Evolutionary conservation across 1,140 invertebrate species (phyloP), one percentile per base, ranked within the genome.

Genomic region (Luehdorfia chinensis): DNA sequence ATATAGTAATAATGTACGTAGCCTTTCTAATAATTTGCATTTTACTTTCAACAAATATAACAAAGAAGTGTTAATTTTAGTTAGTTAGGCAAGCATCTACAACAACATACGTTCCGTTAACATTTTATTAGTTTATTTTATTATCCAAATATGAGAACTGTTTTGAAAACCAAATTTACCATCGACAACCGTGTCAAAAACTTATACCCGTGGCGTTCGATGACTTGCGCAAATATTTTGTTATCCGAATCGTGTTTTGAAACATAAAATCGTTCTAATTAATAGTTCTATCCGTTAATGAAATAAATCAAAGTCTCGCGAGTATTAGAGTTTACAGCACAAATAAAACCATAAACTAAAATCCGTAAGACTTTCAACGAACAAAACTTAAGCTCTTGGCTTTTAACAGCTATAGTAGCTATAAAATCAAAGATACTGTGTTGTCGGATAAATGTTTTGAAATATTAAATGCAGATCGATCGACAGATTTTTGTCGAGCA

Each of bases 291-390:
- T 31, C n/a, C 41, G 12, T 21, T 45, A 45, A 45, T 45, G 31
- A 45, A 30, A 41, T 32, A 32, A 45, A 45, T 21, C 43, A 45
- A 45, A 31, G 43, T 9, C 12, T 19, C 9, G 41, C 14, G 28
- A 21, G 12, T 45, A 16, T 39, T 25, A 39, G 11, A 25, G 18
- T 32, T 45, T 45, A 32, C 30, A 13, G 14, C 28, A 6, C 12
- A 5, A 33, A 32, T 45, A 32, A 45, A 45, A 32, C 28, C 28
- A 45, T 45, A 45, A 45, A 45, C 16, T 32, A 45, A 45, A 28
- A 18, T 6, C 9, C 28, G 30, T 19, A 18, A 21, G 6, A 9
- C n/a, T n/a, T n/a, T n/a, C 16, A 9, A 37, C 34, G 34, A 16
- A 37, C 18, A 23, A 37, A 37, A 6, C 4, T 37, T 21, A 37